Evolutionary conservation across 2,888 invertebrate genomes (phyloP).

Genomic region (Tachina fera): DNA sequence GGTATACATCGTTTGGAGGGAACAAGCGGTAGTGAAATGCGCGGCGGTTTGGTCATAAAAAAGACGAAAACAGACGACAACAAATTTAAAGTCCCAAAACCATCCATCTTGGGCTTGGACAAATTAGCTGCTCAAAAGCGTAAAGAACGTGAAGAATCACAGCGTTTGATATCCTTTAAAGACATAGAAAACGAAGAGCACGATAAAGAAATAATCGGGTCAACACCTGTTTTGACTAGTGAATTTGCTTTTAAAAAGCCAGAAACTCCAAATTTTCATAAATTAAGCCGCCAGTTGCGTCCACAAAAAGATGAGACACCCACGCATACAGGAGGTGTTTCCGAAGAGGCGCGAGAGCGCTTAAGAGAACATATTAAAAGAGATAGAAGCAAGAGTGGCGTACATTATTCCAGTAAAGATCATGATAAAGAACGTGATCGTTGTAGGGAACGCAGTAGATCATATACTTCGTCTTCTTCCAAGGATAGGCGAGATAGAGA

Average conservation of each 20-base stretch:
- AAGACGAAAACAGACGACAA: constrained; percentile 84
- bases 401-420: constrained; percentile 74
- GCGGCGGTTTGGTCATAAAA: constrained; percentile 89
- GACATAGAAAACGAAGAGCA: constrained; percentile 83
- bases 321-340: constrained; percentile 96
- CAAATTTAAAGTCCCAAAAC: constrained; percentile 89
- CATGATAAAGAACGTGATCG: constrained; percentile 75
- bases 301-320: constrained; percentile 94
- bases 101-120: constrained; percentile 92
- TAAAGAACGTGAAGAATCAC: constrained; percentile 85
- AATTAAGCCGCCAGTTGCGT: constrained; percentile 87
- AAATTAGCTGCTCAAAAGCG: constrained; percentile 91
- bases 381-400: constrained; percentile 78
- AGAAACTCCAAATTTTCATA: constrained; percentile 80
- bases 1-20: constrained; percentile 89
- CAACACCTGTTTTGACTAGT: constrained; percentile 71
- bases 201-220: constrained; percentile 72
- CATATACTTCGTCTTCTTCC: constrained; percentile 75
- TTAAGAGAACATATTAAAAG: constrained; percentile 87
- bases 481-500: constrained; percentile 81
- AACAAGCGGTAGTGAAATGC: constrained; percentile 84
- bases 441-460: constrained; percentile 73
- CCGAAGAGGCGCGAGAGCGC: constrained; percentile 86
- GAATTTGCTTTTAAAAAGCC: constrained; percentile 82
- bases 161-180: constrained; percentile 88